phyloP scores from a whole-genome alignment of 2,113 vertebrate genomes.

The Bubo scandiacus region DNA sequence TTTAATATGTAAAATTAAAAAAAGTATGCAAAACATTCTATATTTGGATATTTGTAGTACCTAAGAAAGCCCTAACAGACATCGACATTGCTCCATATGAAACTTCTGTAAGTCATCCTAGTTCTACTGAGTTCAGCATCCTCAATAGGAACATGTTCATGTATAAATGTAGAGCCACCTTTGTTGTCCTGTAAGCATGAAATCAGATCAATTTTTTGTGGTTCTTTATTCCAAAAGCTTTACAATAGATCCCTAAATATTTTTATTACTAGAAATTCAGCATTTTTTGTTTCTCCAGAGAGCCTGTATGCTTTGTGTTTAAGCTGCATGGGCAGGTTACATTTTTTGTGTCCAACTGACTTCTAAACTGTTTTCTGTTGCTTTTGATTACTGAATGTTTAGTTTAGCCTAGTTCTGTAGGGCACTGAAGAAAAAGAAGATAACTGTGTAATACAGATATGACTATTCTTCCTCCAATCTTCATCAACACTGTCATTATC shows the following conservation, averaged over 20 bases:
- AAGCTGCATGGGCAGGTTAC: background rate
- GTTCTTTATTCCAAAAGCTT: background rate
- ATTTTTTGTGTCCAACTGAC: background rate
- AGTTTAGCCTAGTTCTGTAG: background rate
- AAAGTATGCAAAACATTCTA: background rate
- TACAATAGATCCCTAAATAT: background rate
- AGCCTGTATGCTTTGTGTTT: background rate
- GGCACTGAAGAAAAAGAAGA: background rate
- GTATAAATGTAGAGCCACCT: background rate
- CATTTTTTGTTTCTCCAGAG: background rate
- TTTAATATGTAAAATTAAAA: background rate
- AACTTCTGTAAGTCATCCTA: background rate
- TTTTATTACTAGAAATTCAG: background rate
- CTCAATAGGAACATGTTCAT: background rate
- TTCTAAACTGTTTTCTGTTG: background rate
- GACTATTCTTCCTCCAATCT: background rate
- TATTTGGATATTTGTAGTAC: background rate
- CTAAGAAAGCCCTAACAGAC: background rate
- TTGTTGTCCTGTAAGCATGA: background rate
- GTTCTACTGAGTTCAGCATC: background rate
- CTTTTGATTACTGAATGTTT: background rate
- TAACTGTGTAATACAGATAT: background rate
- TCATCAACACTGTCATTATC: background rate
- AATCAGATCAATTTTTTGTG: background rate
- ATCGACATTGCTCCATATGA: background rate